Evolutionary conservation across 1,140 invertebrate species (phyloP).

Genomic region (Bombyx mori): DNA sequence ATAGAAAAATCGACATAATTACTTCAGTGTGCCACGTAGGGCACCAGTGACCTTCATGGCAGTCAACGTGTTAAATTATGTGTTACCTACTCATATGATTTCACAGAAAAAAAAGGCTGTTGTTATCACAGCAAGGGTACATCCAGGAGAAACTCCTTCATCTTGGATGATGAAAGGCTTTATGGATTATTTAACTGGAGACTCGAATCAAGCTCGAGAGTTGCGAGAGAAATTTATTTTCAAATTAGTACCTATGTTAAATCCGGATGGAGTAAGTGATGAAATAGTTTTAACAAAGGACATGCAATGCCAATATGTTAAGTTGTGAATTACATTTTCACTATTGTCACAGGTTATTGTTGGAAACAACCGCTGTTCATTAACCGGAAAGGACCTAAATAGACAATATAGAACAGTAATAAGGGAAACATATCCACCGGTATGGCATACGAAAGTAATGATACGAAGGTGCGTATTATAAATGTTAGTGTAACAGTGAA

Average conservation of each 20-base stretch:
- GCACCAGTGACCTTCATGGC: no score
- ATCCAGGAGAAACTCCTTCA: conserved; percentile 95
- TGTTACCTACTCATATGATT: background rate
- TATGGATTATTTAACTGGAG: conserved; percentile 91
- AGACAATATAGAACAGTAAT: conserved; percentile 91
- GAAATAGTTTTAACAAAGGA: conserved; percentile 13
- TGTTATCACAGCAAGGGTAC: conserved; percentile 91
- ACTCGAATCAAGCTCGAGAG: conserved; percentile 81
- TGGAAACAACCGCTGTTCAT: conserved; percentile 91
- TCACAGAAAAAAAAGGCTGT: conserved; percentile 83
- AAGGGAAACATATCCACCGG: conserved; percentile 90
- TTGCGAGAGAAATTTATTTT: conserved; percentile 96
- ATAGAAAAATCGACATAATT: no score
- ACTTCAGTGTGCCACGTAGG: no score
- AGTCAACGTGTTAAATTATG: no score
- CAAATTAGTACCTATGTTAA: conserved; percentile 95
- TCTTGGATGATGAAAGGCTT: conserved; percentile 98
- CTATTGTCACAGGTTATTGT: conserved; percentile 77
- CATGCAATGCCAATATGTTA: conserved; percentile 2
- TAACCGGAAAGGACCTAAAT: conserved; percentile 90
- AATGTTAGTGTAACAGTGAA: background rate
- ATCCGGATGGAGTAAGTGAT: conserved; percentile 90
- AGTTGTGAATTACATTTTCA: conserved; percentile 16
- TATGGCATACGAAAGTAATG: conserved; percentile 94
- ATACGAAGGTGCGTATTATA: conserved; percentile 77